Percentiles rank a stretch among this genome's conserved stretches.
Evolutionary conservation across 2,113 vertebrate genomes (phyloP).

Genomic region (Charina bottae): DNA sequence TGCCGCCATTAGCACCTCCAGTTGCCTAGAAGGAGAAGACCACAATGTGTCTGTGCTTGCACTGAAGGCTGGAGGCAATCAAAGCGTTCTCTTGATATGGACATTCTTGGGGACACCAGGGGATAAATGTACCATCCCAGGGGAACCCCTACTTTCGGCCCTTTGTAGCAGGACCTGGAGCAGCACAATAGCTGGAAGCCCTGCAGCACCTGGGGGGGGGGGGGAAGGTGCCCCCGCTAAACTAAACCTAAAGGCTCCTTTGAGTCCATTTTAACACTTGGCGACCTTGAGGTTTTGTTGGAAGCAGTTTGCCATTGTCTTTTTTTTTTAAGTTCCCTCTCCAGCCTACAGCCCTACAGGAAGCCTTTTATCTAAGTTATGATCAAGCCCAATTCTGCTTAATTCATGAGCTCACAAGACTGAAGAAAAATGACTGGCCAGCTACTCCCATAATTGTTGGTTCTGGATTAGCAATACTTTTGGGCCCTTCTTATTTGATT

Average conservation of each 20-base stretch:
- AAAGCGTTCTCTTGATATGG: not conserved
- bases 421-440: not conserved
- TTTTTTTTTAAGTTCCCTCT: not conserved
- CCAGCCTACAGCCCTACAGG: not conserved
- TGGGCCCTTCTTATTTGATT: not conserved
- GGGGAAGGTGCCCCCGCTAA: not conserved
- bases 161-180: not conserved
- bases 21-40: not conserved
- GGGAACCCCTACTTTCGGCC: not conserved
- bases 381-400: not conserved
- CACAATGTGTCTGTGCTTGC: not conserved
- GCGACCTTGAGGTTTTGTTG: not conserved
- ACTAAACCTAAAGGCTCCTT: not conserved
- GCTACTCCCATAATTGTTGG: not conserved
- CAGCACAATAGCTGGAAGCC: not conserved
- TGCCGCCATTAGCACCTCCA: not conserved
- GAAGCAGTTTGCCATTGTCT: not conserved
- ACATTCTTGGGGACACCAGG: too few species aligned
- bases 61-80: not conserved
- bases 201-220: not conserved
- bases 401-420: slow-evolving; percentile 1
- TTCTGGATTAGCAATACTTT: not conserved
- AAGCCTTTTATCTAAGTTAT: not conserved
- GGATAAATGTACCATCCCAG: not conserved
- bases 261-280: not conserved